Base-by-base conservation (phyloP, 2,888 invertebrate species). In the Pyralis farinalis region DNA sequence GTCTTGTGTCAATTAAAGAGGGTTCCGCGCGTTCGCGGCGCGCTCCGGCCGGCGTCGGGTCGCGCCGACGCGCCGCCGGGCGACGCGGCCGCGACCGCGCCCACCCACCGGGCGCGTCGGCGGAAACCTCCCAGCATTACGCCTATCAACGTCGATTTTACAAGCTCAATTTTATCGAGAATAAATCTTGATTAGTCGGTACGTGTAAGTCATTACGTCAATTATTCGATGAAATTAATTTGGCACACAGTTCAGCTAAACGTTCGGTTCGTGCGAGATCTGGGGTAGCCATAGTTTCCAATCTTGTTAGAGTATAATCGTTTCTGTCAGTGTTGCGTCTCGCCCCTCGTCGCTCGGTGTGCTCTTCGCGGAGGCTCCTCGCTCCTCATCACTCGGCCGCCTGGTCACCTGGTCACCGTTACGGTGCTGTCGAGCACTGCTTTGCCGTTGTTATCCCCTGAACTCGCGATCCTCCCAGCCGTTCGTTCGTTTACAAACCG, bases 101-200 rank as follows among this genome's bases (percentile, higher is more conserved):
- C n/a, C n/a, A n/a, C n/a, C n/a, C n/a, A 47, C 12, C 42, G 46
- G 58, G 61, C 67, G 69, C 60, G 60, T 48, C 58, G 64, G 63
- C 65, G 61, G 48, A 53, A 51, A 63, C 58, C 67, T 59, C 60
- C 50, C 49, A 49, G 45, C 58, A 61, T 71, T 65, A 57, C 58
- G 73, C 68, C 74, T 65, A 68, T 64, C 55, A 59, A 65, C 68
- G 84, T 83, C 84, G 78, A 84, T 83, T 82, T 79, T 75, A 79
- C 78, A 74, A 77, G 86, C 86, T 87, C 87, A 87, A 87, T 87
- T 86, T 85, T 83, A 79, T 73, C 61, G 73, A 54, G 70, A 72
- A 57, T 68, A 64, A 67, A 64, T 72, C 72, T 75, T 67, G 75
- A 67, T 72, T 82, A 83, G 78, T 77, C 73, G 63, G 63, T 83